Evolutionary conservation across 2,888 invertebrate genomes (phyloP).

Genomic region (Cactoblastis cactorum): DNA sequence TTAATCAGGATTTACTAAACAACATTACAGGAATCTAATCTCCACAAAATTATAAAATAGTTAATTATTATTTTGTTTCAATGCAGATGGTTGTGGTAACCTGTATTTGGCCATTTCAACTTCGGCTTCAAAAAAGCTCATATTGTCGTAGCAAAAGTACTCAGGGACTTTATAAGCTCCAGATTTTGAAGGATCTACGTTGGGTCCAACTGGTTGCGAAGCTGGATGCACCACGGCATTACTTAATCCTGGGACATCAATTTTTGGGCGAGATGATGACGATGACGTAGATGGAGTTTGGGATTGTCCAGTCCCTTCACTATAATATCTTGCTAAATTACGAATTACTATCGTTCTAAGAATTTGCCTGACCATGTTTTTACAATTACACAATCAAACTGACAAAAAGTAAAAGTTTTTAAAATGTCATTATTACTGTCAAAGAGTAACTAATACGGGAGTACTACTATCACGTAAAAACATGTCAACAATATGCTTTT

Average conservation of each 20-base stretch:
- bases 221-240: constrained; percentile 76
- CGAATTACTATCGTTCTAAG: constrained; percentile 28
- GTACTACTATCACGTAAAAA: too few species aligned
- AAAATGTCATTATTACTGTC: constrained; percentile 16
- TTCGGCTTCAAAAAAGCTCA: constrained; percentile 91
- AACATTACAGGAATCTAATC: neutral
- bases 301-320: constrained; percentile 36
- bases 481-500: too few species aligned
- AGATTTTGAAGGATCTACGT: constrained; percentile 81
- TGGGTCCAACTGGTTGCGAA: constrained; percentile 83
- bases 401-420: too few species aligned
- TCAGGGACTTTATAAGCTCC: constrained; percentile 92
- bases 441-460: too few species aligned
- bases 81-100: constrained; percentile 86
- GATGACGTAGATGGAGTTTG: constrained; percentile 29
- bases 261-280: constrained; percentile 25
- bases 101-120: constrained; percentile 90
- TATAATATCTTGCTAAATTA: constrained; percentile 41
- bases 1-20: neutral
- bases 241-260: constrained; percentile 83
- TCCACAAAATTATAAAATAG: neutral
- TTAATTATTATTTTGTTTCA: constrained; percentile 44
- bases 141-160: constrained; percentile 89
- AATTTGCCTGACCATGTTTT: constrained; percentile 30
- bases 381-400: constrained; percentile 47